These are phyloP conservation scores for Flabesymbios commensalis DNA, from an alignment of 2,888 invertebrate genomes.

Conservation along the genomic window DNA sequence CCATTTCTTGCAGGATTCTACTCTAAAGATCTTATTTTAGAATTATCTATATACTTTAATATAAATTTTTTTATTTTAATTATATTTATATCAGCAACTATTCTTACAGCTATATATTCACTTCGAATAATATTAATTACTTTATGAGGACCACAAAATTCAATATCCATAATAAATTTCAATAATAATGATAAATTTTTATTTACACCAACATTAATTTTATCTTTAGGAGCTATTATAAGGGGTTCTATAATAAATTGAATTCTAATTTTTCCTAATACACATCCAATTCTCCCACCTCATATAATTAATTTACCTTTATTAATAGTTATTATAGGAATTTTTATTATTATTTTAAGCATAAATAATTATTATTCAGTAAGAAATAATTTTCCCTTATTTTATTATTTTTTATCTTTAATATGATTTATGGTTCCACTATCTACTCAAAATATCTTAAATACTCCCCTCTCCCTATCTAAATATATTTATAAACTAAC, in stretches of 20 bases:
- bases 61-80: conserved; percentile 15
- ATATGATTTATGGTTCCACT: conserved; percentile 32
- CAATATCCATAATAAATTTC: background rate
- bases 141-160: conserved; percentile 15
- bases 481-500: too few relatives aligned
- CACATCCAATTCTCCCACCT: conserved; percentile 7
- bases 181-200: conserved; percentile 11
- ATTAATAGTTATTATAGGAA: conserved; percentile 12
- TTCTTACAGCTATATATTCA: conserved; percentile 29
- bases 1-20: conserved; percentile 51
- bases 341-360: conserved; percentile 1
- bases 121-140: conserved; percentile 23
- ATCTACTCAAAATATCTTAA: conserved; percentile 24
- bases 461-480: too few relatives aligned
- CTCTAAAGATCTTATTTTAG: conserved; percentile 50
- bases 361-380: background rate
- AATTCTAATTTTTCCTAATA: conserved; percentile 4
- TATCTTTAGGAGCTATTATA: conserved; percentile 19
- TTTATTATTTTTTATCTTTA: conserved; percentile 2
- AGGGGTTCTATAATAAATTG: conserved; percentile 22
- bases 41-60: conserved; percentile 20
- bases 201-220: conserved; percentile 16
- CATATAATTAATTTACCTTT: conserved; percentile 19
- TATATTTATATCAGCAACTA: conserved; percentile 24
- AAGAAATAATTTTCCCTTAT: background rate